Conservation (phyloP, 2,113 vertebrate genomes). For the Meriones unguiculatus region DNA sequence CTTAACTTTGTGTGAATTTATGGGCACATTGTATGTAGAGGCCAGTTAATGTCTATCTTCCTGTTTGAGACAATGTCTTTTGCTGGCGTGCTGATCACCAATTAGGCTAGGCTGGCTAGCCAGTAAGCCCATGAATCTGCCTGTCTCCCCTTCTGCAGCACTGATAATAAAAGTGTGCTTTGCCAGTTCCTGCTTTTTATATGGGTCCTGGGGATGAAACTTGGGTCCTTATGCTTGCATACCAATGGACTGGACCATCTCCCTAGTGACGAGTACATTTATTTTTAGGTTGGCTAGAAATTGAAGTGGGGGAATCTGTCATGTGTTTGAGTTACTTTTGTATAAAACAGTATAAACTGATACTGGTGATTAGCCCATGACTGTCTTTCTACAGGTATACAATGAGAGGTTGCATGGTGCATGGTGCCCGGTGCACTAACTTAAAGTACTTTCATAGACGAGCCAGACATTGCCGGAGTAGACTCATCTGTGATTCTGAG, state of each 20-base stretch:
- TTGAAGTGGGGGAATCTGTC: conserved; percentile 3
- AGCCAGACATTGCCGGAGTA: background rate
- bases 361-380: background rate
- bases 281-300: background rate
- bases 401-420: background rate
- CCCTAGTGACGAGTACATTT: too few species aligned
- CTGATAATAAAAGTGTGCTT: background rate
- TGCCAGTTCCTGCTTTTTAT: background rate
- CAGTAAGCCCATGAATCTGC: background rate
- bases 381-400: background rate
- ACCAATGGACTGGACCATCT: background rate
- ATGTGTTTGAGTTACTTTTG: background rate
- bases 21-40: background rate
- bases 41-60: background rate
- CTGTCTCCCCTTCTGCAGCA: background rate
- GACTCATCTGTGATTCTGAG: background rate
- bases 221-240: background rate
- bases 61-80: background rate
- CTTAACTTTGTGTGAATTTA: background rate
- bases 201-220: background rate
- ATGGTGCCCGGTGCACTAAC: background rate
- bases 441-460: background rate
- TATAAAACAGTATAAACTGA: background rate
- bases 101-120: background rate
- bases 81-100: background rate